Evolutionary conservation across 2,797 vertebrate genomes (phyloP).

Genomic region (Sebastolobus alascanus): DNA sequence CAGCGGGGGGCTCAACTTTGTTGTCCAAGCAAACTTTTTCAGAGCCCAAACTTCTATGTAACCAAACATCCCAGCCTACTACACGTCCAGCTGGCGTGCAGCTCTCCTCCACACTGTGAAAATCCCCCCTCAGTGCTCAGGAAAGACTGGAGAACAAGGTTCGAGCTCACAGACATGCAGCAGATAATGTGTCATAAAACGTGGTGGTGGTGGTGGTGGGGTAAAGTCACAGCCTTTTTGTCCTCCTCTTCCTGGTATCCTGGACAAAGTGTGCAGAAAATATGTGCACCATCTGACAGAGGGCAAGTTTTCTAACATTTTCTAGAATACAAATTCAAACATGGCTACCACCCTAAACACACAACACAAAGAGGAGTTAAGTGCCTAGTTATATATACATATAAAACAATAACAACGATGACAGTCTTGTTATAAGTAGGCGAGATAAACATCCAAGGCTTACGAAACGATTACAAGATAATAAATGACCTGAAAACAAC

Average conservation of each 20-base stretch:
- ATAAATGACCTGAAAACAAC: slow-evolving; percentile 14
- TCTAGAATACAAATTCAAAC: not conserved
- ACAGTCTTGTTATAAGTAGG: too few relatives aligned
- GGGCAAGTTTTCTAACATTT: not conserved
- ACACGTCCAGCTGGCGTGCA: slow-evolving; percentile 36
- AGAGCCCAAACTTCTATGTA: slow-evolving; percentile 10
- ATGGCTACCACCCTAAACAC: not conserved
- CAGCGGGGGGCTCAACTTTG: slow-evolving; percentile 49
- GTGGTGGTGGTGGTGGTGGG: slow-evolving; percentile 30
- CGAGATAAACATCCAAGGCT: rapidly evolving
- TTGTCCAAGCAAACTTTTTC: slow-evolving; percentile 34
- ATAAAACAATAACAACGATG: not conserved
- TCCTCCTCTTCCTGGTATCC: slow-evolving; percentile 45
- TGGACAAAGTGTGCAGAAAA: slow-evolving; percentile 26
- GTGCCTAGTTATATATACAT: not conserved
- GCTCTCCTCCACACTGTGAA: slow-evolving; percentile 1
- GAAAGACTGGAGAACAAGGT: slow-evolving; percentile 46
- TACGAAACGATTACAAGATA: slow-evolving; percentile 1
- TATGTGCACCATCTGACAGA: not conserved
- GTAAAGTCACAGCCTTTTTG: slow-evolving; percentile 21
- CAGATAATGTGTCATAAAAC: slow-evolving; percentile 65
- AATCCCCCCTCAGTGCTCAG: not conserved
- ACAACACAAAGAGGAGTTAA: not conserved
- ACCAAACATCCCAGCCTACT: slow-evolving; percentile 41
- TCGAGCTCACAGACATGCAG: slow-evolving; percentile 44